Evolutionary conservation across 1,140 invertebrate genomes (phyloP).

Genomic region (Drosophila malerkotliana): DNA sequence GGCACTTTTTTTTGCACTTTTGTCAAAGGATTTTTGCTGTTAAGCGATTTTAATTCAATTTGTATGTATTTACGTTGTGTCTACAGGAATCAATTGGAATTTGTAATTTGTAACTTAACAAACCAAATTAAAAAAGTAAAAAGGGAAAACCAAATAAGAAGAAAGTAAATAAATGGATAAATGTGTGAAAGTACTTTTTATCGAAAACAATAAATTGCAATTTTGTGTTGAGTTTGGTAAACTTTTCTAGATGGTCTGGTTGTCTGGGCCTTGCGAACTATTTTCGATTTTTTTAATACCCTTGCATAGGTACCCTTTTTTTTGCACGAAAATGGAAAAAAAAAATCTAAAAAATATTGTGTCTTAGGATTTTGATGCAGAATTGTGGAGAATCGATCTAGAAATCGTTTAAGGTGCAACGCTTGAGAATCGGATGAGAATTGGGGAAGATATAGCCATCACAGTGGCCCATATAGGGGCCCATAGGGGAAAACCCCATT

Average conservation of each 20-base stretch:
- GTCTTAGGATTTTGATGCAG: too few species aligned
- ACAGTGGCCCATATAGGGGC: too few species aligned
- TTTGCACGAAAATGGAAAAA: too few species aligned
- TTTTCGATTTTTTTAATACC: too few species aligned
- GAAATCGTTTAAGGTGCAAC: too few species aligned
- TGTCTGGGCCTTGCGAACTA: conserved; percentile 5
- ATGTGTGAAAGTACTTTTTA: conserved; percentile 62
- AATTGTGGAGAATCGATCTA: too few species aligned
- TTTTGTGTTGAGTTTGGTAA: conserved; percentile 23
- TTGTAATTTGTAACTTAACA: conserved; percentile 53
- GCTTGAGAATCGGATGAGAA: too few species aligned
- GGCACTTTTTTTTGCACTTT: conserved; percentile 37
- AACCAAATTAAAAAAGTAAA: conserved; percentile 8
- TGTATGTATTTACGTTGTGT: conserved; percentile 21
- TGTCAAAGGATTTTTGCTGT: conserved; percentile 1
- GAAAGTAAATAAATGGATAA: conserved; percentile 52
- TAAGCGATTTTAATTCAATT: conserved; percentile 27
- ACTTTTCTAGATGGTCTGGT: conserved; percentile 10
- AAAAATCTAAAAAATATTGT: too few species aligned
- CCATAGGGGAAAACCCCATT: too few species aligned
- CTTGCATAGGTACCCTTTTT: too few species aligned
- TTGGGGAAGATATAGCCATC: too few species aligned
- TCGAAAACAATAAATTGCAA: conserved; percentile 50
- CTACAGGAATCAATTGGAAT: conserved; percentile 51
- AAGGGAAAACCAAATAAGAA: neutral